phyloP scores from a whole-genome alignment of 2,113 vertebrate species.

The Eleginops maclovinus region DNA sequence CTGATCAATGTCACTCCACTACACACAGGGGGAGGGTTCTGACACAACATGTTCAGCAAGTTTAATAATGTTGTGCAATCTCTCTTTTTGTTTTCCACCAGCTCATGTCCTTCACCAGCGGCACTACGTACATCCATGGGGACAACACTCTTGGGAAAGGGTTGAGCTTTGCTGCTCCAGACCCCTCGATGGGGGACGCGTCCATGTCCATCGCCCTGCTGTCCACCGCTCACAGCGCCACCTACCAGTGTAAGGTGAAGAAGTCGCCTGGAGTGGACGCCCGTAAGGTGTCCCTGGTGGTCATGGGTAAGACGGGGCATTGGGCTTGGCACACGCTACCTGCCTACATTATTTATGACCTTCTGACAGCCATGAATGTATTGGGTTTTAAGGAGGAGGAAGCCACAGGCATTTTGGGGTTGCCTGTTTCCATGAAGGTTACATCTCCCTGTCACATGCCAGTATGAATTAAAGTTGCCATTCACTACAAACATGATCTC shows the following conservation, averaged over 20 bases:
- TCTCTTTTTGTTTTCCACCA: conserved; percentile 44
- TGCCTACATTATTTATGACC: conserved; percentile 27
- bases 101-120: conserved; percentile 87
- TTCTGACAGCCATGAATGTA: not conserved
- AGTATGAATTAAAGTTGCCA: not conserved
- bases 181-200: conserved; percentile 88
- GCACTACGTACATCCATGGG: conserved; percentile 80
- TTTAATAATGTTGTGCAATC: not conserved
- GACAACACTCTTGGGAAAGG: conserved; percentile 77
- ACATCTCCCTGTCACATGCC: not conserved
- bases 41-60: too few relatives aligned
- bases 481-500: not conserved
- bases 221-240: conserved; percentile 83
- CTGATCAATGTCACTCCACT: not conserved
- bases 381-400: not conserved
- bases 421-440: not conserved
- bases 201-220: conserved; percentile 88
- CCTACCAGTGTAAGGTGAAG: conserved; percentile 93
- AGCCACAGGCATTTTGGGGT: not conserved
- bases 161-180: conserved; percentile 82
- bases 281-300: conserved; percentile 85
- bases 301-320: conserved; percentile 84
- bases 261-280: conserved; percentile 89
- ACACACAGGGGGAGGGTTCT: not conserved
- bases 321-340: not conserved